Conservation (phyloP, 2,888 invertebrate species). For the Autographa pulchrina region DNA sequence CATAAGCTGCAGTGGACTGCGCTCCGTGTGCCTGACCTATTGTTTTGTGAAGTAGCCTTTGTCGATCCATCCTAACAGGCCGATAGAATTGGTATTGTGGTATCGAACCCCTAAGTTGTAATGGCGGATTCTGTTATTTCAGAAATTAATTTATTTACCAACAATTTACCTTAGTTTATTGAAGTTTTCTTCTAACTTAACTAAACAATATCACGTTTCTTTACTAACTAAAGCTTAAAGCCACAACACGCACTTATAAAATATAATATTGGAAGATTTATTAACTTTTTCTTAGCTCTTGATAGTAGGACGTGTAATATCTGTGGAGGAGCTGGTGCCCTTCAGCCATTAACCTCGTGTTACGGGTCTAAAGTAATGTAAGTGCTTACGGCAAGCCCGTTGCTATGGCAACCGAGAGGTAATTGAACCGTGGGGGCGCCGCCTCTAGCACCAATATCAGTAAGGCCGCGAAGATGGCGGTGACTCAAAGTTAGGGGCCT, state of each 20-base stretch:
- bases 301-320: conserved; percentile 46
- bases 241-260: conserved; percentile 1
- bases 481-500: not conserved
- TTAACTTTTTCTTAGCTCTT: conserved; percentile 31
- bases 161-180: too few species aligned
- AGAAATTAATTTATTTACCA: too few species aligned
- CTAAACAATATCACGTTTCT: too few species aligned
- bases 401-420: conserved; percentile 60
- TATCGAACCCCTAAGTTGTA: too few species aligned
- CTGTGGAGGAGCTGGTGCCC: conserved; percentile 35
- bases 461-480: conserved; percentile 42
- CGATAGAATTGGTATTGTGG: not conserved
- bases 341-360: conserved; percentile 46
- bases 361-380: conserved; percentile 20
- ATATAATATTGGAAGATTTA: conserved; percentile 24
- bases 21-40: not conserved
- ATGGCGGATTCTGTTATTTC: too few species aligned
- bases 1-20: not conserved
- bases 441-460: conserved; percentile 58
- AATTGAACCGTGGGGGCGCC: conserved; percentile 54
- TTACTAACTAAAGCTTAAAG: not conserved
- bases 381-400: conserved; percentile 48
- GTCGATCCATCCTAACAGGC: not conserved
- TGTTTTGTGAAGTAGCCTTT: not conserved
- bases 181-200: too few species aligned